phyloP scores from a whole-genome alignment of 2,113 vertebrate genomes.

The Elephas maximus region DNA sequence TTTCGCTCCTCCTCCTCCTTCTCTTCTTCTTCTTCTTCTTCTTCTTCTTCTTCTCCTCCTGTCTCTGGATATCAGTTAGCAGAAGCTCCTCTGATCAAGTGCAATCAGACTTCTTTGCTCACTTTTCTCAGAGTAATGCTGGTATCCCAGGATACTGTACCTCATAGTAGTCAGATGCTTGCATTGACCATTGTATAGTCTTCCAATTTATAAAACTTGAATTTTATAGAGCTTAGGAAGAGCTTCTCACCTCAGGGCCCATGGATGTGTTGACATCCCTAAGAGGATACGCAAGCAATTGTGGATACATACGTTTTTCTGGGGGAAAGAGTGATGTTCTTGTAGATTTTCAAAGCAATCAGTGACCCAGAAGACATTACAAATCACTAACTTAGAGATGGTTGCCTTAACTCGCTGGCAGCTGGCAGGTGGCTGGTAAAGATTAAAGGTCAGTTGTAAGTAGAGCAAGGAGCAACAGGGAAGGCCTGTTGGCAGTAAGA shows the following conservation, averaged over 20 bases:
- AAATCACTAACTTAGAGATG: neutral
- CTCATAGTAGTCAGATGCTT: neutral
- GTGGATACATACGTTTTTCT: neutral
- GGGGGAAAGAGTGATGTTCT: neutral
- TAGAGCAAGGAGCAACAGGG: neutral
- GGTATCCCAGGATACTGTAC: neutral
- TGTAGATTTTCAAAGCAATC: neutral
- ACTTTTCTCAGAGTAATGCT: constrained; percentile 6
- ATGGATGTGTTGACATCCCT: neutral
- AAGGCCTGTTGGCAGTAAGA: neutral
- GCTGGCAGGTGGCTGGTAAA: neutral
- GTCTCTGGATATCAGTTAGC: neutral
- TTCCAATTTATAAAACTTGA: neutral
- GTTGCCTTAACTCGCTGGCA: neutral
- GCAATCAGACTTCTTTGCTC: neutral
- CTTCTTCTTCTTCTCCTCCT: neutral
- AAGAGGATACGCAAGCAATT: neutral
- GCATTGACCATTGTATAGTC: neutral
- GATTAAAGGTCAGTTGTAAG: neutral
- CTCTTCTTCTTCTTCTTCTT: neutral
- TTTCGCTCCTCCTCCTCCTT: neutral
- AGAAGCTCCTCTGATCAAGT: neutral
- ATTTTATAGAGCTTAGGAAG: neutral
- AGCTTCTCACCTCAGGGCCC: neutral
- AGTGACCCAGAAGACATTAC: neutral